Evolutionary conservation across 2,888 invertebrate species (phyloP), one percentile per base, ranked within the genome.

Genomic region (Leptopterna dolabrata): DNA sequence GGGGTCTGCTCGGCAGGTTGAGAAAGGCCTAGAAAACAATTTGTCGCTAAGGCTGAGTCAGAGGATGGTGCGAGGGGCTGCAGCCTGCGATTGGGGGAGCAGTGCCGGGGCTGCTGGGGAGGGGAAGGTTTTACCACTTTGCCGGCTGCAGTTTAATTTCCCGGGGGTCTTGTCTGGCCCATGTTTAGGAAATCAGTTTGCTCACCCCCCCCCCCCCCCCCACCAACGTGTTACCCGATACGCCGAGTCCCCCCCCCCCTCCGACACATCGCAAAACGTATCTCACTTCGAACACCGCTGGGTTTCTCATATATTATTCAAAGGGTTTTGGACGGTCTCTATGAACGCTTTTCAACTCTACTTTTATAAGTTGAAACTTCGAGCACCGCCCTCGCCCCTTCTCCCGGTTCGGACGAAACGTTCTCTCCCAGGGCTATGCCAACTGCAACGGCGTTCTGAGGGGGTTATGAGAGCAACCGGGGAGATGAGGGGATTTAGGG

Each of bases 101-200:
- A 36, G 43, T 43, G 16, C 24, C 30, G 70, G n/a, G 24, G 14
- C 16, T 14, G 73, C 16, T 13, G 51, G 47, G 4, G 7, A 19
- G 76, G 76, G 47, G 36, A 55, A 73, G 73, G 47, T 71, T 71
- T 36, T 63, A 51, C 86, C 86, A 80, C 86, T 87, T 86, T 87
- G 45, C 80, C 63, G 86, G 29, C 24, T 87, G 86, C 86, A 87
- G 86, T 87, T 87, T 87, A 87, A 87, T 87, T 87, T 87, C 86
- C 86, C 86, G 80, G 78, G 80, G 86, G 86, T 80, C 86, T 87
- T 87, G 86, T 87, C 86, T 87, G 78, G 78, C 78, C 86, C 86
- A 87, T 87, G 86, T 87, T 87, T 87, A 87, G 86, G 86, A 87
- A 87, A 87, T 87, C 86, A 87, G 86, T 87, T 87, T 87, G 55